Evolutionary conservation across 1,140 invertebrate species (phyloP), one percentile per base, ranked within the genome.

Genomic region (Saccostrea echinata): DNA sequence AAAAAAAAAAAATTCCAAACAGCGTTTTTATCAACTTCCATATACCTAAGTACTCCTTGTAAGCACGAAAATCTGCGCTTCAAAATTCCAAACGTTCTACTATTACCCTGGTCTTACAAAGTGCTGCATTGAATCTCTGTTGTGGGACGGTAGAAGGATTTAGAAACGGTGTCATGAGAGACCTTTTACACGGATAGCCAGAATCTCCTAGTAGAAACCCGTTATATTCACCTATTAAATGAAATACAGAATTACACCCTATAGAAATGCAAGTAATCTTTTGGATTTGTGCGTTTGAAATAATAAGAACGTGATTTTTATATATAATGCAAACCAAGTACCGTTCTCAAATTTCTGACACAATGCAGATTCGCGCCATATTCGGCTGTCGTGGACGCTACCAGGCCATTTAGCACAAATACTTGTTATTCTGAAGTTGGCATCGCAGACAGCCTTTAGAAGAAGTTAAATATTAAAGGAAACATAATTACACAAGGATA

Each of bases 341-440:
- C 82, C 83, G 55, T 84, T 80, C 84, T 88, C 86, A 88, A 84
- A 84, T 76, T 88, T 57, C 12, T 76, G 57, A 80, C 86, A 88
- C 12, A 84, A 53, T 51, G 52, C 61, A n/a, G 80, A 83, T 84
- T 57, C 43, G 21, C 86, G 64, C 16, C 43, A 84, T 9, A 88
- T 76, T 51, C 86, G 53, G 11, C 53, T 68, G 55, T 87, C 86
- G 52, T 87, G 86, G 9, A 52, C 43, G 43, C 80, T 84, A 18
- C 86, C 86, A n/a, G 86, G 86, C 86, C 86, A 87, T 24, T 43
- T 83, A 0, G 61, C 61, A 27, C 53, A n/a, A 8, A 61, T 4
- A 27, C 53, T 64, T 18, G 86, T 87, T 11, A 87, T 51, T 61
- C 80, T 83, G 55, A 87, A 87, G 55, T 87, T 87, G 33, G 55